Evolutionary conservation across 2,113 vertebrate genomes (phyloP), one percentile per base, ranked within the genome.

Genomic region (Euleptes europaea): DNA sequence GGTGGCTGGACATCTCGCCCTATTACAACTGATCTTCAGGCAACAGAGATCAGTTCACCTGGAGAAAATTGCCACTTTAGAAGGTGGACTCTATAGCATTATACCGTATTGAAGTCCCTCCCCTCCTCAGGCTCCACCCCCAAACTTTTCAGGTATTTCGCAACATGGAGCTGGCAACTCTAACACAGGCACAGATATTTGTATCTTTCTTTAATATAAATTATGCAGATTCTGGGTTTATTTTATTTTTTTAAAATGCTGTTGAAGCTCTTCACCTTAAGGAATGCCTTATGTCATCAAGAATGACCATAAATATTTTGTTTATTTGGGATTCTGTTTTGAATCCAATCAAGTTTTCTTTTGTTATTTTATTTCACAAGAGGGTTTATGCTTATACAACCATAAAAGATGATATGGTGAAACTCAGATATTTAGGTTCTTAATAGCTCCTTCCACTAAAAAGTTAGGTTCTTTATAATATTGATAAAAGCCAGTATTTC

Each of bases 401-500:
- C 44, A 44, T 88, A 74, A 75, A 69, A 65, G 40, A 38, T 83
- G 65, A 47, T 44, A 35, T 42, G 38, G n/a, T 40, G 38, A 76
- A 31, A 15, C 0, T 7, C 75, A 11, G 38, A 21, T 65, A 63
- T 26, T 44, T 15, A 11, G 26, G 26, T 75, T 88, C 44, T 80
- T 71, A 67, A 1, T 33, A 31, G 5, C 6, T 72, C 40, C 77
- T 49, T 84, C 47, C 17, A 66, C 73, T 65, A 84, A 77, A 79
- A 90, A 87, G 4, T 84, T 87, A 40, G 85, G 19, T 76, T 79
- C 83, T 49, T 81, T 91, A 85, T 73, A 79, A 17, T 77, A 40
- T 19, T 23, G 14, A 26, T 88, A 12, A 17, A 90, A 71, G n/a
- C 82, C 2, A 79, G 0, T 73, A 40, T 69, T 69, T 90, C 65